Evolutionary conservation across 1,140 invertebrate genomes (phyloP), one percentile per base, ranked within the genome.

Genomic region (Chironomus striatipennis): DNA sequence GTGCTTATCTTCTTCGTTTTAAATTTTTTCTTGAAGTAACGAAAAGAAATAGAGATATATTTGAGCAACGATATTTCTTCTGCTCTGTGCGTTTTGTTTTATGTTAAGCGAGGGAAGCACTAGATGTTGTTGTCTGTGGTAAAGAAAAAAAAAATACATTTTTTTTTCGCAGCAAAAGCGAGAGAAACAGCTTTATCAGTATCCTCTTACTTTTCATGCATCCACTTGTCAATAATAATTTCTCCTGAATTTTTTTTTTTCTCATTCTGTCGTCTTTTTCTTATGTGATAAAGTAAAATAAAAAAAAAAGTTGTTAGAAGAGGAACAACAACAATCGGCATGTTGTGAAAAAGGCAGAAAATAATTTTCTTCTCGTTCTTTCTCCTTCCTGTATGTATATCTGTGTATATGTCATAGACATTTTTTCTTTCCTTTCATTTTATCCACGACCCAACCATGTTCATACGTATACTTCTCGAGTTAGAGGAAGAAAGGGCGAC

Each of bases 301-400:
- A 57, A 57, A 57, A 57, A 57, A 57, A 57, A 47, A 4, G 15
- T 47, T 47, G 24, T 34, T 34, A 34, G 47, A 57, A 57, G 47
- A 57, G n/a, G 47, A 57, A 57, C 47, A 57, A 8, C 47, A 57
- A 57, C 47, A 57, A 57, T 70, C 65, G 20, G 18, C n/a, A 20
- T 18, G 65, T 15, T 70, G 65, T 12, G n/a, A 57, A 57, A 57
- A 57, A 70, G 47, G n/a, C 47, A 57, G 47, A 57, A 57, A 57
- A 57, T n/a, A 7, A 10, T 47, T 57, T 57, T 57, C n/a, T 57
- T 57, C n/a, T 57, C 47, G 12, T 57, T 57, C 47, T 57, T 10
- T 57, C 12, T 57, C 15, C 47, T 57, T 57, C 47, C 47, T 57
- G 9, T 57, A n/a, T 57, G 47, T 5, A n/a, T 15, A 34, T 57